A percentile compares a stretch with the other conserved stretches of the same genome.
phyloP scores from a whole-genome alignment of 2,797 vertebrate species.

The Danio tinwini region DNA sequence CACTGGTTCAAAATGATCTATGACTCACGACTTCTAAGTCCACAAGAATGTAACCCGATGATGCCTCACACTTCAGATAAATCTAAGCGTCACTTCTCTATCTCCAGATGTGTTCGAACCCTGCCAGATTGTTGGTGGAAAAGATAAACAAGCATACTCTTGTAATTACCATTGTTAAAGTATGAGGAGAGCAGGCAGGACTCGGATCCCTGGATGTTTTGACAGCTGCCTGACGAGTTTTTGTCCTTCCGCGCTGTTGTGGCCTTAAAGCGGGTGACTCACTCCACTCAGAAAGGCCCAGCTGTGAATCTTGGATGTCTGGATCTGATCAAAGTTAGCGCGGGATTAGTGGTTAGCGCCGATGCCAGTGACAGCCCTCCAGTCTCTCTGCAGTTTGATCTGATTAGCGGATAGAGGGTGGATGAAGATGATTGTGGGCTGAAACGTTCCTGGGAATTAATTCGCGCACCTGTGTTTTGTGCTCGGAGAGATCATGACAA shows the following conservation, averaged over 20 bases:
- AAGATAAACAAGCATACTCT: background rate
- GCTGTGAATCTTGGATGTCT: constrained; percentile 64
- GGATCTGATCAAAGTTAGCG: constrained; percentile 76
- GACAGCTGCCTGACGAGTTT: constrained; percentile 74
- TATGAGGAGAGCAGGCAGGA: constrained; percentile 35
- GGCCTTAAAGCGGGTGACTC: constrained; percentile 72
- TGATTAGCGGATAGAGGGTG: constrained; percentile 62
- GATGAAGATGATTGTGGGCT: constrained; percentile 62
- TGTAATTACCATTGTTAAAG: constrained; percentile 18
- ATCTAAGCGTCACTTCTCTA: background rate
- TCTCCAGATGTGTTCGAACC: background rate
- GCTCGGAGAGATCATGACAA: constrained; percentile 65
- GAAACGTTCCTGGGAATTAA: constrained; percentile 74
- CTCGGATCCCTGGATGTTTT: constrained; percentile 68
- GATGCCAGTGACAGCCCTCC: constrained; percentile 69
- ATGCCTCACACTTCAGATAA: background rate
- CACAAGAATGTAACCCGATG: background rate
- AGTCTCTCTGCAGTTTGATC: constrained; percentile 65
- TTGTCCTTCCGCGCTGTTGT: constrained; percentile 41
- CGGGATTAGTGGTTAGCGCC: constrained; percentile 54
- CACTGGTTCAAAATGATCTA: background rate
- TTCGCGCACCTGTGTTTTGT: constrained; percentile 80
- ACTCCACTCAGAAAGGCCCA: constrained; percentile 64
- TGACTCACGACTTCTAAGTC: background rate
- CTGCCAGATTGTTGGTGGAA: constrained; percentile 8